Evolutionary conservation across 1,140 invertebrate genomes (phyloP).

Genomic region (Bombus sibiricus): DNA sequence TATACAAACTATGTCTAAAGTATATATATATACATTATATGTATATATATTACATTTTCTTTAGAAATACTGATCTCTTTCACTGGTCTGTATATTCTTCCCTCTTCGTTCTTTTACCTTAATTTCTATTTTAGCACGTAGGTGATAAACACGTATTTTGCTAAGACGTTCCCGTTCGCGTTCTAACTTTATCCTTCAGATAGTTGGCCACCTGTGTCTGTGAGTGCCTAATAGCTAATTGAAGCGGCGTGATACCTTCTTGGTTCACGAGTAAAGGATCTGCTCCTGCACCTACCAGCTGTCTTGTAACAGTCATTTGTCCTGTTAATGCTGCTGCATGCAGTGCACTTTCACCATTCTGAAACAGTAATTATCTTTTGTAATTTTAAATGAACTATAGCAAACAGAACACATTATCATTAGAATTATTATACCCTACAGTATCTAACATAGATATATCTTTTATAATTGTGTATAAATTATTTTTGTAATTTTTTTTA

Average conservation of each 20-base stretch:
- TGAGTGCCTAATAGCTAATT: slow-evolving; percentile 85
- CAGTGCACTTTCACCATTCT: slow-evolving; percentile 95
- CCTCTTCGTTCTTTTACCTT: not conserved
- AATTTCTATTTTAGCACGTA: not conserved
- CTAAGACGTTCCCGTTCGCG: slow-evolving; percentile 69
- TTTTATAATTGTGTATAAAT: not conserved
- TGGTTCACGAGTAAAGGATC: slow-evolving; percentile 87
- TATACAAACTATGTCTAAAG: slow-evolving; percentile 24
- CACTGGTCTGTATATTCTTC: slow-evolving; percentile 1
- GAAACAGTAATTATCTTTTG: slow-evolving; percentile 61
- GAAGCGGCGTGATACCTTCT: slow-evolving; percentile 87
- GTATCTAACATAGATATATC: not conserved
- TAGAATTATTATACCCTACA: not conserved
- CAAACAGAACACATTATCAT: not conserved
- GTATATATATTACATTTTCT: slow-evolving; percentile 19
- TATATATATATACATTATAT: slow-evolving; percentile 3
- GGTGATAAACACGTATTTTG: slow-evolving; percentile 24
- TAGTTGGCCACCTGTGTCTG: slow-evolving; percentile 85
- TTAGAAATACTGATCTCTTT: slow-evolving; percentile 53
- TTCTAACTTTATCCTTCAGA: slow-evolving; percentile 80
- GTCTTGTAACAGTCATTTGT: slow-evolving; percentile 90
- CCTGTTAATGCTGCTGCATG: slow-evolving; percentile 95
- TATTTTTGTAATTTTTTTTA: not conserved
- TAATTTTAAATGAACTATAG: not conserved
- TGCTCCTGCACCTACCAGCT: slow-evolving; percentile 89